Conservation (phyloP, 2,113 vertebrate species). For the Cichladusa arquata region DNA sequence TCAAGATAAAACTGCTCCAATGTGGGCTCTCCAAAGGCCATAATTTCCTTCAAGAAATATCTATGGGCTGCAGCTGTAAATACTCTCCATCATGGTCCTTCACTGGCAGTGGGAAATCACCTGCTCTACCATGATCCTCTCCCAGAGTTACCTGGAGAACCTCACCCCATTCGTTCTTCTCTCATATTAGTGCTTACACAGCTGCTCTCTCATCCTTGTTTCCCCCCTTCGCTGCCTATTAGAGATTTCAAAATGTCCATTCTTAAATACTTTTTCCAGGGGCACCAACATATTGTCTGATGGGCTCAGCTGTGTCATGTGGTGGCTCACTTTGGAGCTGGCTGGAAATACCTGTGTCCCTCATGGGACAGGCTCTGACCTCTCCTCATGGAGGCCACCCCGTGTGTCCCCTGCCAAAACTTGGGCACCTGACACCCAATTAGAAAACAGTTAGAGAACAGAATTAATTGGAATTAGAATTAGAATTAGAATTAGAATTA, state of each 20-base stretch:
- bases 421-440: background rate
- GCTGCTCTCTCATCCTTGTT: background rate
- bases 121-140: background rate
- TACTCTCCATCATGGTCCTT: background rate
- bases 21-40: background rate
- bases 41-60: background rate
- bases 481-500: background rate
- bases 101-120: background rate
- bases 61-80: background rate
- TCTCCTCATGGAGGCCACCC: background rate
- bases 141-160: fast-evolving
- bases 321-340: background rate
- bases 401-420: background rate
- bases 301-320: background rate
- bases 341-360: background rate
- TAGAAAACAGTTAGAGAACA: background rate
- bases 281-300: too few relatives aligned
- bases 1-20: background rate
- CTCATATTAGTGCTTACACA: background rate
- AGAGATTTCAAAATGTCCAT: background rate
- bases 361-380: background rate
- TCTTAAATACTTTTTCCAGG: background rate
- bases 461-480: too few relatives aligned
- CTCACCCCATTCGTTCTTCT: background rate
- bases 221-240: fast-evolving